phyloP scores from a whole-genome alignment of 1,140 invertebrate species.

The Dolichoris vasculosae region DNA sequence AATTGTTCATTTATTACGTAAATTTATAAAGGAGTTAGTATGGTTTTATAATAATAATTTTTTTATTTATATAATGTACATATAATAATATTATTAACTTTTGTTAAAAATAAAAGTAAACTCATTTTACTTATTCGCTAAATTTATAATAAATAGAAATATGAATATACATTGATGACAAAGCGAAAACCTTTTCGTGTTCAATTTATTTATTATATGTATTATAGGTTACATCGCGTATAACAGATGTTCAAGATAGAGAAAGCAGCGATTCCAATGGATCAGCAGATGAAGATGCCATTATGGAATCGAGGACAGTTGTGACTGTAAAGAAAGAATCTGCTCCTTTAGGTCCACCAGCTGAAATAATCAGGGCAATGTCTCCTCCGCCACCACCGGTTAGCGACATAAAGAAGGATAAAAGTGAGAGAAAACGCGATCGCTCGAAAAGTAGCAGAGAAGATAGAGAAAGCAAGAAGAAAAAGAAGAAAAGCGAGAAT shows the following conservation, averaged over 20 bases:
- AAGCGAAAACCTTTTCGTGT: no score
- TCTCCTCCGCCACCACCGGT: constrained; percentile 47
- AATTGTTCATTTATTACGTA: no score
- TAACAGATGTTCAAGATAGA: constrained; percentile 64
- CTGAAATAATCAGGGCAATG: constrained; percentile 54
- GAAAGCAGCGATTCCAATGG: constrained; percentile 71
- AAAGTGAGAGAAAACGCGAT: constrained; percentile 61
- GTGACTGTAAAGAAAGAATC: constrained; percentile 58
- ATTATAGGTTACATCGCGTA: constrained; percentile 53
- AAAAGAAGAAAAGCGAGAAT: constrained; percentile 76
- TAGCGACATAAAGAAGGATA: constrained; percentile 58
- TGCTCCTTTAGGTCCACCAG: constrained; percentile 47
- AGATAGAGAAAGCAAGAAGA: constrained; percentile 65
- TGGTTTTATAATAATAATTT: no score
- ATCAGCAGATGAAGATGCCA: constrained; percentile 66
- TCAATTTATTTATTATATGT: no score
- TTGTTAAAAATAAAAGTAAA: no score
- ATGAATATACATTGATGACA: no score
- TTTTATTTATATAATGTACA: no score
- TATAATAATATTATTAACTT: no score
- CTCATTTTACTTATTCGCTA: no score
- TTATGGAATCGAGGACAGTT: constrained; percentile 56
- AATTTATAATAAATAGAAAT: no score
- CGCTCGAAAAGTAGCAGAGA: constrained; percentile 62
- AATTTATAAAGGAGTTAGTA: no score